Evolutionary conservation across 2,888 invertebrate genomes (phyloP), one percentile per base, ranked within the genome.

Genomic region (Agonum fuliginosum): DNA sequence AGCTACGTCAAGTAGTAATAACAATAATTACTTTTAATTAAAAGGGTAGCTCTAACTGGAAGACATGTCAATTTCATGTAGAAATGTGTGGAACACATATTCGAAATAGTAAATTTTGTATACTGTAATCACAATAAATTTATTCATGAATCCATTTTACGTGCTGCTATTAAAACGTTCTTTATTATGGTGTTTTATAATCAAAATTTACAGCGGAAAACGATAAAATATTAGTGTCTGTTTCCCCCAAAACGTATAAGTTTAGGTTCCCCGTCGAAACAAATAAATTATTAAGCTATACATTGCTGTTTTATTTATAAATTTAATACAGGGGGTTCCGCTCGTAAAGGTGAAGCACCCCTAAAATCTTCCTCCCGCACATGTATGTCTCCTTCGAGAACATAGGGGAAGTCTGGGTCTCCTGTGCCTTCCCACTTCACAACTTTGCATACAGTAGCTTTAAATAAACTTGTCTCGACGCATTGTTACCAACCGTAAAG

Each of bases 291-390:
- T 54, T 54, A 72, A 51, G n/a, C 54, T 4, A 34, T 37, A 20
- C 51, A 37, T 51, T 20, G 34, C 46, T 74, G 62, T 74, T 65
- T 74, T 74, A 74, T 74, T 74, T 74, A 74, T 65, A 74, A 74
- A 74, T 65, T 43, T 74, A 74, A 41, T 62, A 73, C 27, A 65
- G 65, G 74, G 65, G 62, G 12, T 48, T 74, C 12, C 17, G 54
- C 17, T 62, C 19, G 74, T 62, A 74, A 74, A 74, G 65, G 62
- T 74, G 34, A 54, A 54, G 69, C 58, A 51, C 71, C 71, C 73
- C 58, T 54, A 73, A 73, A 73, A 73, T 73, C 73, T 54, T 54
- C 37, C 54, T 14, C 73, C 73, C 73, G 27, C 41, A 46, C 37
- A 41, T 69, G 41, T 17, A 41, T 69, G 41, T 69, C 17, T 69